These are phyloP conservation scores for Scrobipalpa costella DNA, from an alignment of 2,888 invertebrate genomes.

Conservation along the genomic window DNA sequence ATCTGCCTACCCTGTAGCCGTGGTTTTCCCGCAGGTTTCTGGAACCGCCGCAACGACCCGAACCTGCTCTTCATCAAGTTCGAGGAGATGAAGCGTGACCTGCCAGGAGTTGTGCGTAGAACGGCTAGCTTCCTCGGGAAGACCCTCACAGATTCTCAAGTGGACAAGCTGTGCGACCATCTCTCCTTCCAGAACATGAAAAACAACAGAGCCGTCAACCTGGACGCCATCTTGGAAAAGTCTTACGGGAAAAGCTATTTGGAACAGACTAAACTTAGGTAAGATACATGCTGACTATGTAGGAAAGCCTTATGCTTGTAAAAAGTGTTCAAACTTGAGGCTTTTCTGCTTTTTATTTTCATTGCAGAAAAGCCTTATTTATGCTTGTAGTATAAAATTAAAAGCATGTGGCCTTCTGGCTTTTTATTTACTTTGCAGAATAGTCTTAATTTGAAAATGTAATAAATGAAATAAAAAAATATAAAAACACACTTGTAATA, in stretches of 20 bases:
- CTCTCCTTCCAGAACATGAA: conserved; percentile 92
- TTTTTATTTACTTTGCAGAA: neutral
- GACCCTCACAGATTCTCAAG: conserved; percentile 83
- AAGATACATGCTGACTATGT: neutral
- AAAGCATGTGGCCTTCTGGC: neutral
- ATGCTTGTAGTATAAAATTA: neutral
- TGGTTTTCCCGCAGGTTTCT: conserved; percentile 78
- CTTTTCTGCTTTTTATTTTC: too few species aligned
- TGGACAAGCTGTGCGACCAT: conserved; percentile 85
- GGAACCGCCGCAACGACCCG: conserved; percentile 85
- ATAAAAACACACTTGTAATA: too few species aligned
- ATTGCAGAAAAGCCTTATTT: too few species aligned
- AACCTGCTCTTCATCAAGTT: conserved; percentile 90
- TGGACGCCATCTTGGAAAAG: conserved; percentile 83
- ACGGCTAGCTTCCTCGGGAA: conserved; percentile 88
- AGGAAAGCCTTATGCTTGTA: neutral
- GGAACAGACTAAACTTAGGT: conserved; percentile 74
- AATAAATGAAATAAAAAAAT: too few species aligned
- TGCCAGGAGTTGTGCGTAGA: conserved; percentile 83
- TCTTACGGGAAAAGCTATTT: conserved; percentile 72
- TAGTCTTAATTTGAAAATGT: too few species aligned
- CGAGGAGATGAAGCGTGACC: conserved; percentile 90
- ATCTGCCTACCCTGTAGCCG: neutral
- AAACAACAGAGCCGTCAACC: conserved; percentile 88
- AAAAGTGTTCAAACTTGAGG: too few species aligned